These are phyloP conservation scores for Falcaria lacertinaria DNA, from an alignment of 2,888 invertebrate genomes.

Conservation along the genomic window DNA sequence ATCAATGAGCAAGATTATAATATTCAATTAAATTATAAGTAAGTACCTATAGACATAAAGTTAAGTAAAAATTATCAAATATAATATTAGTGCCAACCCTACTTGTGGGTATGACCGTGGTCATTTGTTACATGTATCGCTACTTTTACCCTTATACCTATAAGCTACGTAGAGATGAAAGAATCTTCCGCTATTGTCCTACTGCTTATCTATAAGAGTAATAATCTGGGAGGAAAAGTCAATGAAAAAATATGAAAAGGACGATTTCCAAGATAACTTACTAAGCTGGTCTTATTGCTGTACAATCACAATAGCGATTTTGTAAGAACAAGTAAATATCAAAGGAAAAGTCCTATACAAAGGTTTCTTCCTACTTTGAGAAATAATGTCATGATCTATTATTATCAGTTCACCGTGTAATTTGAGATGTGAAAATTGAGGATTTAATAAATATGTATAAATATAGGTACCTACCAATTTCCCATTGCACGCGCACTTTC, in stretches of 20 bases:
- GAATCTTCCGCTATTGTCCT: constrained; percentile 40
- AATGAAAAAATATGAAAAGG: constrained; percentile 8
- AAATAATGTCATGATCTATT: no score
- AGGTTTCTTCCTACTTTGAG: no score
- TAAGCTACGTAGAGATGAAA: constrained; percentile 41
- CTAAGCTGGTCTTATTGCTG: neutral
- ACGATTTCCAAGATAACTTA: neutral
- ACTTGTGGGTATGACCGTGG: constrained; percentile 4
- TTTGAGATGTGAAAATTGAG: no score
- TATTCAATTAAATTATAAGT: no score
- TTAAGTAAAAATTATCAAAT: neutral
- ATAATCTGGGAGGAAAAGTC: constrained; percentile 17
- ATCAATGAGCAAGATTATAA: no score
- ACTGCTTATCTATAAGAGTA: constrained; percentile 24
- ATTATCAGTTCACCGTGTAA: no score
- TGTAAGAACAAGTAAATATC: neutral
- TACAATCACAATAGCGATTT: neutral
- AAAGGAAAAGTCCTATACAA: neutral
- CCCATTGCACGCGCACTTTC: no score
- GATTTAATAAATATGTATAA: no score
- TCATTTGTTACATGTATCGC: constrained; percentile 56
- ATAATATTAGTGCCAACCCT: constrained; percentile 18
- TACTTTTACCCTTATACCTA: constrained; percentile 42
- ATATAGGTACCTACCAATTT: no score
- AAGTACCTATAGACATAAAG: no score